Conservation (phyloP, 2,888 invertebrate genomes). For the Anoncus sp. region DNA sequence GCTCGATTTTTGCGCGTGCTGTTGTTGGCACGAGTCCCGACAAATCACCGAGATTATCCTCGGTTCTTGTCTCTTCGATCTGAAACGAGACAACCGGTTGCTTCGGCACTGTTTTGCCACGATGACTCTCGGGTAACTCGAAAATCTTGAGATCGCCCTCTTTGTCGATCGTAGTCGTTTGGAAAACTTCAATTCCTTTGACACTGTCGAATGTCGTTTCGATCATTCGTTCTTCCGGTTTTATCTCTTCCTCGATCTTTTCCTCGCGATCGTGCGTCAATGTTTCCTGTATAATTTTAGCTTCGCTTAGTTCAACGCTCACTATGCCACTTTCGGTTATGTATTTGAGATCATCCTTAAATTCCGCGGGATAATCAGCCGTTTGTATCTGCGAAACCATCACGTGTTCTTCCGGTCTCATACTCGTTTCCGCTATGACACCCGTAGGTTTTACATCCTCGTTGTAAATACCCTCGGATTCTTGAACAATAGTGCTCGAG, state of each 20-base stretch:
- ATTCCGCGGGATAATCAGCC: constrained; percentile 85
- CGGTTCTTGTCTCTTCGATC: constrained; percentile 82
- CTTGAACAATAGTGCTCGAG: constrained; percentile 87
- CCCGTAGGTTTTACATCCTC: constrained; percentile 84
- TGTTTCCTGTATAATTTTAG: constrained; percentile 87
- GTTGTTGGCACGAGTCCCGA: constrained; percentile 82
- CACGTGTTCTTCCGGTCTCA: constrained; percentile 86
- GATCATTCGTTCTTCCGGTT: constrained; percentile 80
- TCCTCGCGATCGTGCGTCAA: constrained; percentile 88
- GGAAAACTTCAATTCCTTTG: constrained; percentile 86
- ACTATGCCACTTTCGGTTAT: constrained; percentile 84
- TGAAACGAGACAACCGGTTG: constrained; percentile 85
- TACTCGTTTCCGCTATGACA: constrained; percentile 85
- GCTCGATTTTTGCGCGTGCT: constrained; percentile 82
- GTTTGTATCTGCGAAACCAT: constrained; percentile 86
- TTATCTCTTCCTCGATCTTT: constrained; percentile 77
- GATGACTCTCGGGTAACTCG: constrained; percentile 85
- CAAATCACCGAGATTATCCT: constrained; percentile 83
- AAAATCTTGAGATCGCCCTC: constrained; percentile 86
- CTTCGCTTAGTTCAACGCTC: constrained; percentile 86
- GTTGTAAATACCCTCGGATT: constrained; percentile 86
- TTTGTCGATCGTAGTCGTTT: constrained; percentile 87
- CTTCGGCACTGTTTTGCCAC: constrained; percentile 83
- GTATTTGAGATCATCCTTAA: constrained; percentile 85
- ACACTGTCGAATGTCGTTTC: constrained; percentile 86